phyloP scores from a whole-genome alignment of 2,797 vertebrate species.

The Pseudochromis fuscus region DNA sequence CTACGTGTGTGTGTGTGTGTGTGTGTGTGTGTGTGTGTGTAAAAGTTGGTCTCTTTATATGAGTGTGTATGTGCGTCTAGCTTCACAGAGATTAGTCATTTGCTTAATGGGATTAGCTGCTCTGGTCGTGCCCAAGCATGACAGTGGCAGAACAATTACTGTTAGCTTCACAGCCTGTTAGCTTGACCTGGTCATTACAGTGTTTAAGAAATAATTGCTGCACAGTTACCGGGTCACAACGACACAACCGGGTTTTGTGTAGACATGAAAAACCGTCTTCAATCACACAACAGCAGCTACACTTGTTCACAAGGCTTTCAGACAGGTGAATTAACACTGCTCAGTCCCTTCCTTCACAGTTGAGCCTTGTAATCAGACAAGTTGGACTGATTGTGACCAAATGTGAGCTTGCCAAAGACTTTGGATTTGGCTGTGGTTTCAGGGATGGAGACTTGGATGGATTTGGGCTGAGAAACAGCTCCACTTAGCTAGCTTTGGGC shows the following conservation, averaged over 20 bases:
- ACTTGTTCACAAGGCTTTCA: not conserved
- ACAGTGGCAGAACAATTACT: conserved; percentile 31
- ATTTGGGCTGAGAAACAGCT: not conserved
- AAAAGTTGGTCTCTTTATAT: not conserved
- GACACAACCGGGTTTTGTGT: not conserved
- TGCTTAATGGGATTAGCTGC: conserved; percentile 68
- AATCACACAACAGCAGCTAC: not conserved
- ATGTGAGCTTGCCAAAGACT: not conserved
- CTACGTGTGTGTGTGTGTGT: not conserved
- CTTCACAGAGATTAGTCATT: conserved; percentile 65
- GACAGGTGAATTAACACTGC: not conserved
- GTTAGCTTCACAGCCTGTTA: conserved; percentile 18
- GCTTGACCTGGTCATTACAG: not conserved
- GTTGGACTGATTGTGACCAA: not conserved
- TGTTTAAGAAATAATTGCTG: not conserved
- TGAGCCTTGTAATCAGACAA: conserved; percentile 6
- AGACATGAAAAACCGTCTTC: not conserved
- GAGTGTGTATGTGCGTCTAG: conserved; percentile 31
- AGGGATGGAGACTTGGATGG: conserved; percentile 6
- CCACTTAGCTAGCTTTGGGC: not conserved
- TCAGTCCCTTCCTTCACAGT: not conserved
- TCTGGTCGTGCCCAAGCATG: conserved; percentile 43
- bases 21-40: too few relatives aligned
- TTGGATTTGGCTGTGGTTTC: not conserved
- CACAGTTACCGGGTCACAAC: too few relatives aligned